These are phyloP conservation scores for Potamilus streckersoni DNA, from an alignment of 1,140 invertebrate genomes.

Conservation along the genomic window DNA sequence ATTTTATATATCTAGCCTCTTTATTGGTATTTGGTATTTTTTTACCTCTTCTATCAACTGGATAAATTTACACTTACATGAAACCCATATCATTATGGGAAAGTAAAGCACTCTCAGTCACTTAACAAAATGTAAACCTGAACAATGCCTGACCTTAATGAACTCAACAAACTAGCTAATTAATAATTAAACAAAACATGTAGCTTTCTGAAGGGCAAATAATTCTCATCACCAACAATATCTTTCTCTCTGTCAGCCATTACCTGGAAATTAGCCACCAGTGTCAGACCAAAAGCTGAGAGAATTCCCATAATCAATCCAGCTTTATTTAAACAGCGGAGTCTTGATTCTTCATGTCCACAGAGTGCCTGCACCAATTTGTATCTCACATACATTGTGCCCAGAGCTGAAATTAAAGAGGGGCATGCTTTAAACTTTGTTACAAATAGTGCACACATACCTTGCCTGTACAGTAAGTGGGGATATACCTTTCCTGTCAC, in stretches of 20 bases:
- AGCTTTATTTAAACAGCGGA: slow-evolving; percentile 44
- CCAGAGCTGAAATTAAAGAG: slow-evolving; percentile 45
- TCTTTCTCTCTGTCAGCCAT: not conserved
- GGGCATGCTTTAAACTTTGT: not conserved
- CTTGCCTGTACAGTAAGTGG: not conserved
- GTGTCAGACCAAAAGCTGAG: slow-evolving; percentile 54
- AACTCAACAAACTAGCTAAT: not conserved
- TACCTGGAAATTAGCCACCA: slow-evolving; percentile 70
- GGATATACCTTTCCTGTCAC: not conserved
- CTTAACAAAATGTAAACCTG: not conserved
- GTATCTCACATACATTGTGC: slow-evolving; percentile 65
- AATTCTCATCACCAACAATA: not conserved
- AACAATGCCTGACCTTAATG: not conserved
- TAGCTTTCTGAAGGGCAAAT: not conserved
- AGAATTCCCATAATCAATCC: slow-evolving; percentile 55
- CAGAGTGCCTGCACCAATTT: slow-evolving; percentile 59
- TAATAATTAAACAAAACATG: not conserved
- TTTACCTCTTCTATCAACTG: no score
- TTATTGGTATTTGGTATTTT: no score
- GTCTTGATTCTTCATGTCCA: slow-evolving; percentile 39
- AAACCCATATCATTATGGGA: no score
- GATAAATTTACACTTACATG: no score
- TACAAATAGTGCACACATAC: not conserved
- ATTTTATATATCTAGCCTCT: no score
- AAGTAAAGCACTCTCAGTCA: no score